phyloP scores from a whole-genome alignment of 2,888 invertebrate species.

The Trileptium ribeirensis region DNA sequence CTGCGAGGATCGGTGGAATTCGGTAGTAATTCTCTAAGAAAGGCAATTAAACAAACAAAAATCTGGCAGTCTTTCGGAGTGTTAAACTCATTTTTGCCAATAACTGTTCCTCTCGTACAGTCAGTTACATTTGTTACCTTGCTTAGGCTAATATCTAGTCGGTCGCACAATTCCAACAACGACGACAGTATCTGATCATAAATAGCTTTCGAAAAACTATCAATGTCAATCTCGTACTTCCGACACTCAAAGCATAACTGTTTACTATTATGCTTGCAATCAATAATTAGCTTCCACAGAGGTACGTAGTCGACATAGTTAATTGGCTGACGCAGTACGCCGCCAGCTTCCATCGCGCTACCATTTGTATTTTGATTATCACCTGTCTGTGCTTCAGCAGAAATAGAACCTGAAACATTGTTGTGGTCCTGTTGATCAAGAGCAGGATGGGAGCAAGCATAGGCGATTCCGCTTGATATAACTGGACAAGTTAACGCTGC shows the following conservation, averaged over 20 bases:
- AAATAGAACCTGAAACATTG: no score
- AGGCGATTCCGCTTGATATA: not conserved
- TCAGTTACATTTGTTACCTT: not conserved
- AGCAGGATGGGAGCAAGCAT: not conserved
- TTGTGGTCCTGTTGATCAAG: not conserved
- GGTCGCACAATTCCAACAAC: not conserved
- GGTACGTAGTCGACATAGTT: not conserved
- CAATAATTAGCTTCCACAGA: not conserved
- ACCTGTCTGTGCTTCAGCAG: no score
- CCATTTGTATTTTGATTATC: not conserved
- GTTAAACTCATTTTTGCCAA: not conserved
- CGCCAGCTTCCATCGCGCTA: not conserved
- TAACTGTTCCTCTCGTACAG: not conserved
- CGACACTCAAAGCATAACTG: no score
- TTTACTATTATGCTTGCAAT: not conserved
- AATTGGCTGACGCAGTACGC: not conserved
- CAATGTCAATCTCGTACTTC: not conserved
- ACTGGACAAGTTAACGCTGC: not conserved
- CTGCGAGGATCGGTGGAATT: not conserved
- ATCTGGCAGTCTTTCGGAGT: not conserved
- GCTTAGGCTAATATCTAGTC: not conserved
- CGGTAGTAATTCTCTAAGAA: not conserved
- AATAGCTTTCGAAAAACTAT: not conserved
- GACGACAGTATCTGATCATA: not conserved
- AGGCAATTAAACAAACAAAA: not conserved